Conservation (phyloP, 2,113 vertebrate species). For the Origma solitaria region DNA sequence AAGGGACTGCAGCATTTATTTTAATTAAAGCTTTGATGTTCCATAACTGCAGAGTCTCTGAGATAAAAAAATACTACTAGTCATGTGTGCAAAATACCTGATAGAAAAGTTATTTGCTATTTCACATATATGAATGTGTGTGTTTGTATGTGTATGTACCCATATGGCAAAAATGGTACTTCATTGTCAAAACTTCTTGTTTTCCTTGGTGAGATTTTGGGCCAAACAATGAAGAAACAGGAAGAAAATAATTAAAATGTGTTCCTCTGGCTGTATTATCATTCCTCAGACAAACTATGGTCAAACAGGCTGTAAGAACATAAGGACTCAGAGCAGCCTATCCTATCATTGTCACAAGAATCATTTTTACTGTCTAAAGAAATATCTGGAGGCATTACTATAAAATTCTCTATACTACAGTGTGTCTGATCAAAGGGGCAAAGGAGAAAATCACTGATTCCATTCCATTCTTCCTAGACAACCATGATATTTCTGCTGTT, state of each 20-base stretch:
- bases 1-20: background rate
- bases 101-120: background rate
- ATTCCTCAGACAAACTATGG: background rate
- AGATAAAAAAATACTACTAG: background rate
- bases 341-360: background rate
- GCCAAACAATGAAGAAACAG: background rate
- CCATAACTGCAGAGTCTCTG: background rate
- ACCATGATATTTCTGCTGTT: background rate
- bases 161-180: background rate
- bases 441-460: background rate
- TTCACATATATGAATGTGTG: background rate
- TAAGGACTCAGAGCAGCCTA: background rate
- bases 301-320: background rate
- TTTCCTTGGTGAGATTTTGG: background rate
- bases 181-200: background rate
- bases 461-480: background rate
- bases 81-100: background rate
- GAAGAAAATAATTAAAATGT: background rate
- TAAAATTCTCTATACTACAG: background rate
- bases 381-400: background rate
- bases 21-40: background rate
- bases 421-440: background rate
- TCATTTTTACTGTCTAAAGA: background rate
- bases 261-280: background rate
- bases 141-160: fast-evolving